Evolutionary conservation across 2,797 vertebrate species (phyloP), one percentile per base, ranked within the genome.

Genomic region (Tapera naevia): DNA sequence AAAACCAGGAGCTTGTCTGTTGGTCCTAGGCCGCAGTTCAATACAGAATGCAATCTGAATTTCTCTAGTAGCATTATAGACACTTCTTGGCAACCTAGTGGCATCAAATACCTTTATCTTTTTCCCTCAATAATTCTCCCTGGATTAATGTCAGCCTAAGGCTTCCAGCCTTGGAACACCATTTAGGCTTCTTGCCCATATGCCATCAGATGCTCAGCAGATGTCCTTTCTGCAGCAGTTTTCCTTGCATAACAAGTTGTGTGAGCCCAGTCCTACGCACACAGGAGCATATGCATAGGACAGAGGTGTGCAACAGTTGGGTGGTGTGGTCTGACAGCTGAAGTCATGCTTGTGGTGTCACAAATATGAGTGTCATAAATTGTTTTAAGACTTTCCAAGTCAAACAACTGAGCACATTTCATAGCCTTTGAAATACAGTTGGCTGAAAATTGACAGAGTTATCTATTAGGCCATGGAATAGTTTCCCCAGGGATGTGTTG

Each of bases 391-490:
- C 71, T 74, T 96, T 95, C 94, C 95, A 97, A 95, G 83, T 35
- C 86, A 94, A 97, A 96, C 86, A 93, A 56, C 58, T 0, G 0
- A 89, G 64, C 86, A 13, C 57, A 43, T 96, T 95, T 90, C 2
- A 7, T 80, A 93, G 93, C 62, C 94, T 96, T 95, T 96, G 95
- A 94, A 95, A 96, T 90, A 92, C 93, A 96, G 93, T 94, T 95
- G 95, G 94, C 80, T 73, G 74, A 85, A 96, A 95, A 80, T 61
- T 95, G 95, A 94, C 94, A 95, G 74, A 28, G 93, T 96, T 91
- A 96, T 96, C 95, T 96, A 95, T 95, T 76, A 90, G 88, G 50
- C 60, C 80, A 88, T 57, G 83, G 89, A 94, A 78, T 13, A 74
- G 71, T 67, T 97, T 94, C 94, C 94, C 95, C 61, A 51, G 93